These are phyloP conservation scores for Microplitis manilae DNA, from an alignment of 2,888 invertebrate genomes.

Conservation along the genomic window DNA sequence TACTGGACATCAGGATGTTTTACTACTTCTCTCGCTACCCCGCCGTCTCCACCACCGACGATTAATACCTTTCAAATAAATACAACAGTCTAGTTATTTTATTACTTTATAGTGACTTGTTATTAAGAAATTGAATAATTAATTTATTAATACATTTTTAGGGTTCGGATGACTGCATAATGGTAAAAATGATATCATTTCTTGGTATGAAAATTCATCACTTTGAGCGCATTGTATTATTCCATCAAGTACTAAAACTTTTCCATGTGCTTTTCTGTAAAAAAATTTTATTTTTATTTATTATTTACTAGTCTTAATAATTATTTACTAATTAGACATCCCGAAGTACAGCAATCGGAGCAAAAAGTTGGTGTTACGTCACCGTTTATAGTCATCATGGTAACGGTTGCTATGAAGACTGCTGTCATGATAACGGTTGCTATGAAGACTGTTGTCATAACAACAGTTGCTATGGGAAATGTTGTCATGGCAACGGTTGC, in stretches of 20 bases:
- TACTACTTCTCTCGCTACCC: slow-evolving; percentile 94
- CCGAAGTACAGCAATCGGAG: no score
- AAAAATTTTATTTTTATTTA: slow-evolving; percentile 22
- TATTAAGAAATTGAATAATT: background rate
- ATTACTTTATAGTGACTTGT: no score
- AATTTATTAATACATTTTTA: slow-evolving; percentile 76
- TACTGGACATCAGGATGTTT: slow-evolving; percentile 92
- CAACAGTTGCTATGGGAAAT: no score
- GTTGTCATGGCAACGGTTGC: no score
- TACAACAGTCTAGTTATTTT: background rate
- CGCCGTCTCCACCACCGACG: slow-evolving; percentile 98
- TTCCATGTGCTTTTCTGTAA: slow-evolving; percentile 84
- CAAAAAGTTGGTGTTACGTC: no score
- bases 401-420: no score
- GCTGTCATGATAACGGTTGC: no score
- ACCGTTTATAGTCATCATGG: no score
- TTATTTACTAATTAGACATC: background rate
- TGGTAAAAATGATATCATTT: slow-evolving; percentile 97
- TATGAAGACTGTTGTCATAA: no score
- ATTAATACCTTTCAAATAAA: slow-evolving; percentile 80
- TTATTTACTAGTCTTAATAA: background rate
- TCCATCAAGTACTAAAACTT: slow-evolving; percentile 91
- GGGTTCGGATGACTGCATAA: slow-evolving; percentile 93
- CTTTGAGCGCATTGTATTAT: slow-evolving; percentile 96
- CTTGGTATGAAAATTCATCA: slow-evolving; percentile 98